These are phyloP conservation scores for Artibeus jamaicensis DNA, from an alignment of 2,797 vertebrate species.

Conservation along the genomic window DNA sequence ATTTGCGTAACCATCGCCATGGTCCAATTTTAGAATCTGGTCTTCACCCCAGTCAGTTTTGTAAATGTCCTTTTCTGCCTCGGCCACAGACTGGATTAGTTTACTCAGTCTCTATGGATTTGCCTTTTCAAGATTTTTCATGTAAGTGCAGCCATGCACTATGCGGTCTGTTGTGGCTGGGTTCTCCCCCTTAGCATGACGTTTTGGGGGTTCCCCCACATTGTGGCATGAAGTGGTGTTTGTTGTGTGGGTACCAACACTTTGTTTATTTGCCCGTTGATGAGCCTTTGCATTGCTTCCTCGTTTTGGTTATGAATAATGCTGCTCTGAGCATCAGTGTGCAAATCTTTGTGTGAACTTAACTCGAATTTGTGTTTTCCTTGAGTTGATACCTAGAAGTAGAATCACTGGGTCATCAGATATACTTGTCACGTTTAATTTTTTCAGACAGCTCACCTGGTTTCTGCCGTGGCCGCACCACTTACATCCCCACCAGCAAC, in stretches of 20 bases:
- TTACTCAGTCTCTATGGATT: neutral
- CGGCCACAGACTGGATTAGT: neutral
- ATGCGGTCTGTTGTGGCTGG: neutral
- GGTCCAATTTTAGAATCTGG: neutral
- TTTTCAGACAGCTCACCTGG: neutral
- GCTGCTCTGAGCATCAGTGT: neutral
- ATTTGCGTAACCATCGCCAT: neutral
- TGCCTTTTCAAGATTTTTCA: neutral
- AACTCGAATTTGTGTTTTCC: neutral
- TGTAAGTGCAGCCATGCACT: rapidly evolving
- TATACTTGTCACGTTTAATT: neutral
- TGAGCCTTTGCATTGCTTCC: neutral
- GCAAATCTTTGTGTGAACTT: neutral
- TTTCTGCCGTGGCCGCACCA: neutral
- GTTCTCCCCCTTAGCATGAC: neutral
- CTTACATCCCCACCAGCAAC: neutral
- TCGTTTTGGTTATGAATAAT: too few relatives aligned
- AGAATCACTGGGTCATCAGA: neutral
- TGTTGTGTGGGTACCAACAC: too few relatives aligned
- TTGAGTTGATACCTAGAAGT: neutral
- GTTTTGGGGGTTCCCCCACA: neutral
- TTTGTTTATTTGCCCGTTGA: neutral
- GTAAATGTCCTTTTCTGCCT: neutral
- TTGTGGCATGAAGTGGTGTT: neutral
- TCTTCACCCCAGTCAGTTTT: neutral